Conservation (phyloP, 1,140 invertebrate genomes). For the Mycetomoellerius zeteki region DNA sequence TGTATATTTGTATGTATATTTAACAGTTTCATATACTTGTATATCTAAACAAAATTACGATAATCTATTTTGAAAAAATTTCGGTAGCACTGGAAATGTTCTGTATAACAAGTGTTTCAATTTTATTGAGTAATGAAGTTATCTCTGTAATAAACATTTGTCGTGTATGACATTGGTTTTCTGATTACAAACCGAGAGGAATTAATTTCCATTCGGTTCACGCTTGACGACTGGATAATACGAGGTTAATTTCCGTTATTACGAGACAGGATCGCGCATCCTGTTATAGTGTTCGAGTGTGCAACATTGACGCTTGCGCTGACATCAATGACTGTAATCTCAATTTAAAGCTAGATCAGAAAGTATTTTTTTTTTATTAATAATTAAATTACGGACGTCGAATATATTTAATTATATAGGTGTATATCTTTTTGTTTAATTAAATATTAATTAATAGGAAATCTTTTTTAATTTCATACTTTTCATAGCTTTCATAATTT, state of each 20-base stretch:
- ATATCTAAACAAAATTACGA: neutral
- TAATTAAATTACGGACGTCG: neutral
- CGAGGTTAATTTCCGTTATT: constrained; percentile 39
- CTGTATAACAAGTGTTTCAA: neutral
- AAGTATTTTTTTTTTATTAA: neutral
- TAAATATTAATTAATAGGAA: neutral
- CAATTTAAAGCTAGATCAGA: constrained; percentile 10
- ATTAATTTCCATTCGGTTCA: constrained; percentile 48
- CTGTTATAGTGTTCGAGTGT: constrained; percentile 28
- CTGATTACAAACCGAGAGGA: constrained; percentile 24
- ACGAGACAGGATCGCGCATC: constrained; percentile 7
- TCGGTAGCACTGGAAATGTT: neutral
- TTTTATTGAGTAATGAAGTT: neutral
- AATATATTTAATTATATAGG: neutral
- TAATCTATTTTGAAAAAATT: neutral
- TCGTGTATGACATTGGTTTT: neutral
- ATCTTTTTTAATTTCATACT: neutral
- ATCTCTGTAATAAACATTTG: constrained; percentile 29
- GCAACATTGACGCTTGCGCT: neutral
- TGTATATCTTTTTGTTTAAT: neutral
- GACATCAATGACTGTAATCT: constrained; percentile 23
- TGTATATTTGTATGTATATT: neutral
- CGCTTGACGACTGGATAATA: constrained; percentile 40
- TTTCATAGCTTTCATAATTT: neutral
- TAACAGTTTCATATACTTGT: neutral